Evolutionary conservation across 2,797 vertebrate genomes (phyloP).

Genomic region (Sarcophilus harrisii): DNA sequence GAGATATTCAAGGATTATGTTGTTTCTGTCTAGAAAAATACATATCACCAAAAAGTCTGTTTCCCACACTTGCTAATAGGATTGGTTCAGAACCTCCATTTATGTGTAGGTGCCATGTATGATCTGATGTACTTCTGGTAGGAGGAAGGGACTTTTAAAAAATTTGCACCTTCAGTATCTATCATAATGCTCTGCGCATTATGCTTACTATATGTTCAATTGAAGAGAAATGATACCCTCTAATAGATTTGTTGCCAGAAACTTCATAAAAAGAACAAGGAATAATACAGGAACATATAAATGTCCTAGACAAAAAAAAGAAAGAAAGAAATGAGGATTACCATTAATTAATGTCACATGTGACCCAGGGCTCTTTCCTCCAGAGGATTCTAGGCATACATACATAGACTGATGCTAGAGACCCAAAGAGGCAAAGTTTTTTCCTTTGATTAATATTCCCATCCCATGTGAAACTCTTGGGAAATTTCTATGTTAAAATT

Average conservation of each 20-base stretch:
- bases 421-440: not conserved
- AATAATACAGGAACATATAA: not conserved
- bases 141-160: not conserved
- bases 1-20: slow-evolving; percentile 66
- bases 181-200: not conserved
- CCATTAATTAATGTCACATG: not conserved
- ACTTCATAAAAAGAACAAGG: not conserved
- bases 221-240: not conserved
- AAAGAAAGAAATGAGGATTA: not conserved
- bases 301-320: not conserved
- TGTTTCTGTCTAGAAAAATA: slow-evolving; percentile 87
- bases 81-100: not conserved
- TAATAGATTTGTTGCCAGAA: not conserved
- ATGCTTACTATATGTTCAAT: not conserved
- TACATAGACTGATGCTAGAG: not conserved
- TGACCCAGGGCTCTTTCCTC: not conserved
- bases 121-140: not conserved
- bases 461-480: not conserved
- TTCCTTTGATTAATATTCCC: not conserved
- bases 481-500: not conserved
- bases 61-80: slow-evolving; percentile 27
- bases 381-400: not conserved
- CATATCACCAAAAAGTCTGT: slow-evolving; percentile 91
- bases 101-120: not conserved
- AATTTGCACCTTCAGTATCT: not conserved